Conservation (phyloP, 2,113 vertebrate species). For the Electrona antarctica region DNA sequence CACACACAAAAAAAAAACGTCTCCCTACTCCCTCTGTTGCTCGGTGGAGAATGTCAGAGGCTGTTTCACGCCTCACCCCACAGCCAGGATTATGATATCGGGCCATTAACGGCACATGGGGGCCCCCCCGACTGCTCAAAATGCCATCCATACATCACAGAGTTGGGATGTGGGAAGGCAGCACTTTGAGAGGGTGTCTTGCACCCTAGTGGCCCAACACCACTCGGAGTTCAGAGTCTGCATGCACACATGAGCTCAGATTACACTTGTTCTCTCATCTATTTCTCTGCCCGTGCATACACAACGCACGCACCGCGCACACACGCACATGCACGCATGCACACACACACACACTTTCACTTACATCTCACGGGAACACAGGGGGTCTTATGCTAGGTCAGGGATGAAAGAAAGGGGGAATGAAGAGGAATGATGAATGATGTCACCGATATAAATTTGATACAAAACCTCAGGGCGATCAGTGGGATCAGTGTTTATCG, state of each 20-base stretch:
- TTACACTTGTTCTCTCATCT: no score
- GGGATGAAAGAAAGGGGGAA: no score
- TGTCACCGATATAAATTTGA: no score
- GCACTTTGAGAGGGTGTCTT: slow-evolving; percentile 4
- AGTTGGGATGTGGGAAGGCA: not conserved
- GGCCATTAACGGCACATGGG: slow-evolving; percentile 32
- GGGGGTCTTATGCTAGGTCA: no score
- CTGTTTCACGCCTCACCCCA: not conserved
- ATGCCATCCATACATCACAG: slow-evolving; percentile 26
- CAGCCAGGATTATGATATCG: not conserved
- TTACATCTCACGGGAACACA: no score
- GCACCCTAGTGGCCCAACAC: not conserved
- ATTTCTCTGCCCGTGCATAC: no score
- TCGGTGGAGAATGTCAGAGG: not conserved
- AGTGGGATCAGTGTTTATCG: no score
- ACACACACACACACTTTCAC: no score
- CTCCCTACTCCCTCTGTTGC: not conserved
- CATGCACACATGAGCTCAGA: not conserved
- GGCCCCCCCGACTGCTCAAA: slow-evolving; percentile 21
- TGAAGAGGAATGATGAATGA: no score
- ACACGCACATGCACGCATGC: no score
- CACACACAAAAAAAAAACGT: not conserved
- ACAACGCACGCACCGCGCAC: no score
- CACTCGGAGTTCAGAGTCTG: not conserved
- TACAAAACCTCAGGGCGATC: no score